Percentiles rank a stretch among this genome's conserved stretches.
Conservation (phyloP, 2,113 vertebrate genomes). For the Maccullochella peelii region DNA sequence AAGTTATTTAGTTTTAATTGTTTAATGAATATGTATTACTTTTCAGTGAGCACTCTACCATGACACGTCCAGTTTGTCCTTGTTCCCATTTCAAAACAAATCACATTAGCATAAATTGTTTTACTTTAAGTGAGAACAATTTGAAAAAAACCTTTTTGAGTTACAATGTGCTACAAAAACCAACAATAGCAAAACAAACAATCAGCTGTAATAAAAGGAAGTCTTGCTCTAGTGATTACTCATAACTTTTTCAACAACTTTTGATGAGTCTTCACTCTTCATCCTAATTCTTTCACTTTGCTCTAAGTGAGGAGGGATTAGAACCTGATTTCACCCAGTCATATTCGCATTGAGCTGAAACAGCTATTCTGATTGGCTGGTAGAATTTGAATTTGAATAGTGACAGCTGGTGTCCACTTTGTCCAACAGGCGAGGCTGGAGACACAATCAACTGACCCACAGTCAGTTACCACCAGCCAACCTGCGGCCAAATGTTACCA, state of each 20-base stretch:
- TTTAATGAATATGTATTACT: conserved; percentile 9
- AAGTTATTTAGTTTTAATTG: neutral
- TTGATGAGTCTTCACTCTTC: neutral
- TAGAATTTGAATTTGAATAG: conserved; percentile 57
- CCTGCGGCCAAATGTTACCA: conserved; percentile 9
- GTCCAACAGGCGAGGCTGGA: conserved; percentile 35
- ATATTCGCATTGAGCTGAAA: neutral
- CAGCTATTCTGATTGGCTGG: conserved; percentile 55
- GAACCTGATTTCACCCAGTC: conserved; percentile 27
- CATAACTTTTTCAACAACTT: neutral
- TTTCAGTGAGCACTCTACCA: neutral
- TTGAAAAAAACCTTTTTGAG: neutral
- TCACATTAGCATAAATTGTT: neutral
- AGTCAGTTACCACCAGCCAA: conserved; percentile 14
- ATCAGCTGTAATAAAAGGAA: neutral
- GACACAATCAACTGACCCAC: conserved; percentile 42
- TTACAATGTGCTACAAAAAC: neutral
- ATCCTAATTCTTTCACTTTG: neutral
- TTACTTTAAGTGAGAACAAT: neutral
- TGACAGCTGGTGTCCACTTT: conserved; percentile 51
- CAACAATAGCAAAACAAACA: conserved; percentile 6
- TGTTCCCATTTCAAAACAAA: neutral
- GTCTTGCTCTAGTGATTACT: neutral
- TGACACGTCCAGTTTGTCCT: conserved; percentile 3
- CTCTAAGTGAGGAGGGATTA: neutral